Conservation (phyloP, 92 coral and sea anemone genomes). For the Parazoanthus atlanticus region DNA sequence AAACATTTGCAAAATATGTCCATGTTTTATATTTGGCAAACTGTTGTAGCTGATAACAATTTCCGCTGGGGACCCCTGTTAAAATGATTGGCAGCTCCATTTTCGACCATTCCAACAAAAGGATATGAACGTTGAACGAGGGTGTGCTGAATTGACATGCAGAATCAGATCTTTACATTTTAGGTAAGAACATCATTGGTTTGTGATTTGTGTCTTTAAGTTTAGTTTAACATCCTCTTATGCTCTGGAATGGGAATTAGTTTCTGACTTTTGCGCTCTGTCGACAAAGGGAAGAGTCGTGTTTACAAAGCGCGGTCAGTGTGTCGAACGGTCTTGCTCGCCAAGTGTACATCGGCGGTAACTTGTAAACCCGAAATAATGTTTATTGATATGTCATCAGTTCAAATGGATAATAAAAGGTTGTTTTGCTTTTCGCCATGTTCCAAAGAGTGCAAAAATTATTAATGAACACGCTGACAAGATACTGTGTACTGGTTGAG, state of each 20-base stretch:
- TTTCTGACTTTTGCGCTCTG: background rate
- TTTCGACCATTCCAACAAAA: background rate
- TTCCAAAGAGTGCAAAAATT: background rate
- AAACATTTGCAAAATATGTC: background rate
- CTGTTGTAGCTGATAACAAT: background rate
- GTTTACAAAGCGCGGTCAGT: conserved; percentile 3
- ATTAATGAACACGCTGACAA: background rate
- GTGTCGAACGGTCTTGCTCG: background rate
- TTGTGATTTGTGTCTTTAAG: background rate
- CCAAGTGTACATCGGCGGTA: background rate
- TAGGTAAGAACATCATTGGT: background rate
- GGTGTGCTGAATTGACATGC: background rate
- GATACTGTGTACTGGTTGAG: background rate
- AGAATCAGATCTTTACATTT: background rate
- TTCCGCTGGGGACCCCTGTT: conserved; percentile 5
- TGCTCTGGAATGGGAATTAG: background rate
- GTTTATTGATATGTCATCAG: conserved; percentile 3
- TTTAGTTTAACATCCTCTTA: background rate
- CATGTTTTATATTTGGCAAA: too few relatives aligned
- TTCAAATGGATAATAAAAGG: background rate
- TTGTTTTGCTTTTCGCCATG: background rate
- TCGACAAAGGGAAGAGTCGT: background rate
- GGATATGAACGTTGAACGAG: background rate
- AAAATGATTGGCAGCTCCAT: background rate
- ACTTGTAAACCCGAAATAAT: background rate